Evolutionary conservation across 1,140 invertebrate genomes (phyloP), one percentile per base, ranked within the genome.

Genomic region (Monomorium pharaonis): DNA sequence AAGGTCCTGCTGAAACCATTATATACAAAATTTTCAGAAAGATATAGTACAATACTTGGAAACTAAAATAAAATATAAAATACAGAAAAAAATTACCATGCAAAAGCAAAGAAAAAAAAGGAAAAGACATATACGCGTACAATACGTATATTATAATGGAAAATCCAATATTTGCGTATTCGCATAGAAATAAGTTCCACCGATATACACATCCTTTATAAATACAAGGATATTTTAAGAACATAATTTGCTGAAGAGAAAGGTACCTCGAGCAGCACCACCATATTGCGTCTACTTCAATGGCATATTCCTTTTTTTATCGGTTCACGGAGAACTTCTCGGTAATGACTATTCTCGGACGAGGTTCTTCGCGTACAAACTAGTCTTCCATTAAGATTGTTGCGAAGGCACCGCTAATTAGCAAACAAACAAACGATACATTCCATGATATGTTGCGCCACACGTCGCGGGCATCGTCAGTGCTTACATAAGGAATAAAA

Each of bases 401-500:
- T 47, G 51, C 37, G 27, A 74, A 47, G 9, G 14, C 27, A 27
- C 3, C 12, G 51, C 67, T 83, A 83, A 83, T 83, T 81, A 60
- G 24, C 51, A 83, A 74, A 83, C 76, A 63, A 77, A 75, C 30
- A 67, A 70, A 56, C 51, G 21, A 16, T 21, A n/a, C 51, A 83
- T 83, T 83, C 51, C 62, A 18, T 21, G 12, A 4, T 10, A 44
- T 42, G 60, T 78, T 33, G 30, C 30, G n/a, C n/a, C n/a, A n/a
- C n/a, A 27, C 14, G 21, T n/a, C 10, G 14, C 14, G 18, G 4
- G 47, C 30, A 37, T 3, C 10, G 49, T 70, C 33, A 56, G 27
- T 18, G 16, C 65, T 81, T 81, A 54, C 33, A 24, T 81, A 70
- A 81, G 33, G 27, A 56, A 44, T 58, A 81, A 37, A 81, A 80